A percentile compares a stretch with the other conserved stretches of the same genome.
Conservation (phyloP, 2,113 vertebrate species). For the Dicerorhinus sumatrensis region DNA sequence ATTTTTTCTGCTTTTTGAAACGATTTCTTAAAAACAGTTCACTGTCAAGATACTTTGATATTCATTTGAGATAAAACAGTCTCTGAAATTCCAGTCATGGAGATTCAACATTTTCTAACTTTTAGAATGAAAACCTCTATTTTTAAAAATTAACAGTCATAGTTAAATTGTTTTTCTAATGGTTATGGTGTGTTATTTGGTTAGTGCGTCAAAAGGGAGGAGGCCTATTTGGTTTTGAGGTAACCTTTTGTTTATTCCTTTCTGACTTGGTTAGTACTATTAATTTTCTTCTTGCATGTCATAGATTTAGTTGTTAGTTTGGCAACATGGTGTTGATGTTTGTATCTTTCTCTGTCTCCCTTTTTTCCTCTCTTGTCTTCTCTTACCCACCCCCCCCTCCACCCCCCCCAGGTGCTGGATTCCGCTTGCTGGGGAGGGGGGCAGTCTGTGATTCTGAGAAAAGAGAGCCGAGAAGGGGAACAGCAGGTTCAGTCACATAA, state of each 20-base stretch:
- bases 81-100: background rate
- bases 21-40: background rate
- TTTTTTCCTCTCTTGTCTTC: constrained; percentile 13
- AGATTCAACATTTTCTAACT: background rate
- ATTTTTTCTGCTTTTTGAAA: background rate
- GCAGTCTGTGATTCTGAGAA: constrained; percentile 50
- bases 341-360: constrained; percentile 16
- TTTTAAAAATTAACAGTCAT: background rate
- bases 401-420: constrained; percentile 14
- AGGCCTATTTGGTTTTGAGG: background rate
- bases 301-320: constrained; percentile 56
- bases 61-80: constrained; percentile 32
- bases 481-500: constrained; percentile 23
- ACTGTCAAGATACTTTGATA: background rate
- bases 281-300: constrained; percentile 39
- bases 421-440: constrained; percentile 36
- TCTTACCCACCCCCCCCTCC: background rate
- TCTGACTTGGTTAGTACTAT: constrained; percentile 7
- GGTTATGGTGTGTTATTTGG: background rate
- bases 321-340: constrained; percentile 52
- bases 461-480: constrained; percentile 42
- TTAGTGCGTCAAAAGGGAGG: background rate
- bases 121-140: background rate
- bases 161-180: background rate
- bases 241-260: constrained; percentile 23